A percentile compares a stretch with the other conserved stretches of the same genome.
These are phyloP conservation scores for Sarcophaga peregrina DNA, from an alignment of 1,140 invertebrate genomes.

Conservation along the genomic window DNA sequence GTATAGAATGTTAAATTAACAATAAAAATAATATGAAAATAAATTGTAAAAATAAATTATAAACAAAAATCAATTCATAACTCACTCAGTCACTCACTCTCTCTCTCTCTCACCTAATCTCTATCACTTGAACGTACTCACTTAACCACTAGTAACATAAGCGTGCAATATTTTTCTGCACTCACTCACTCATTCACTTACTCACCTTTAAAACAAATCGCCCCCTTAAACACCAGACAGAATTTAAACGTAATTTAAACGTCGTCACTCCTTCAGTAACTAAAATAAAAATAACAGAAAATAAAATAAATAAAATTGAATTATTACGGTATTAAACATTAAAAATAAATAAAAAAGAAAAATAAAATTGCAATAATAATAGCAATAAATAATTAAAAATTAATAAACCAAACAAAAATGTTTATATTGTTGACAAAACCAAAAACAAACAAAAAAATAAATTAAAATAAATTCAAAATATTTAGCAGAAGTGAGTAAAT, in stretches of 20 bases:
- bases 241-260: not conserved
- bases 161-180: not conserved
- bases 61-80: too few species aligned
- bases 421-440: constrained; percentile 34
- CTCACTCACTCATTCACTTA: not conserved
- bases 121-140: too few species aligned
- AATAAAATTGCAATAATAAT: not conserved
- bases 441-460: too few species aligned
- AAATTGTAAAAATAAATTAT: too few species aligned
- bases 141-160: too few species aligned
- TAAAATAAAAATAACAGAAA: constrained; percentile 6
- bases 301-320: too few species aligned
- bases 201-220: not conserved
- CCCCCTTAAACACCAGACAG: not conserved
- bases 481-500: not conserved
- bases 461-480: not conserved
- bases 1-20: too few species aligned
- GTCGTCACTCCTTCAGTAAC: not conserved
- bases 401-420: constrained; percentile 4
- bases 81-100: too few species aligned
- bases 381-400: not conserved
- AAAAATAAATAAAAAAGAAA: not conserved
- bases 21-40: too few species aligned
- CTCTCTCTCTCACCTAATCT: too few species aligned
- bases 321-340: too few species aligned